A percentile compares a stretch with the other conserved stretches of the same genome.
These are phyloP conservation scores for Nycteola revayana DNA, from an alignment of 2,888 invertebrate genomes.

Conservation along the genomic window DNA sequence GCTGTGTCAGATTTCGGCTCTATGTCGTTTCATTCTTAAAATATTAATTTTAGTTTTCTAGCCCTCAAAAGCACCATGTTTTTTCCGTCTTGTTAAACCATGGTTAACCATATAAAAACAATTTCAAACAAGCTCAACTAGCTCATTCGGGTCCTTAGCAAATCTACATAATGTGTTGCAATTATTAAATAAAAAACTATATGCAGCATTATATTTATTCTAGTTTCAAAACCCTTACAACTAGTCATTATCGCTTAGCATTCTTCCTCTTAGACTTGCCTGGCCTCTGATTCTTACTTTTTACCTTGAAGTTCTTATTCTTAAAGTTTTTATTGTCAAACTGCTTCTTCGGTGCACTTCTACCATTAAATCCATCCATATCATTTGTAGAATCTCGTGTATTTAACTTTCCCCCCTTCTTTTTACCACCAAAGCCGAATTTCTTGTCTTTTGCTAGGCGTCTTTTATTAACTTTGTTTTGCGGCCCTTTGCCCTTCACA, in stretches of 20 bases:
- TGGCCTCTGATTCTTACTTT: constrained; percentile 71
- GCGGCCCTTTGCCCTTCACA: constrained; percentile 43
- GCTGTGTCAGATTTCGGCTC: too few species aligned
- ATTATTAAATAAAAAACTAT: too few species aligned
- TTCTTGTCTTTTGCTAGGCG: constrained; percentile 89
- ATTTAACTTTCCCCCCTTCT: constrained; percentile 93
- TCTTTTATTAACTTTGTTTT: constrained; percentile 65
- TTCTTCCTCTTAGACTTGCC: constrained; percentile 80
- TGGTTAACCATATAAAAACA: too few species aligned
- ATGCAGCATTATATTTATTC: too few species aligned
- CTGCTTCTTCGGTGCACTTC: constrained; percentile 54
- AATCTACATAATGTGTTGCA: too few species aligned
- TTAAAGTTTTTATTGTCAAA: constrained; percentile 52
- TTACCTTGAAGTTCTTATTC: constrained; percentile 63
- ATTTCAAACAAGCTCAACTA: too few species aligned
- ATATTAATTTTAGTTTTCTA: too few species aligned
- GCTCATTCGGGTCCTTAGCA: too few species aligned
- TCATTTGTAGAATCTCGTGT: constrained; percentile 90
- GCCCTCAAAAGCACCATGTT: too few species aligned
- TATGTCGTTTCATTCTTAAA: too few species aligned
- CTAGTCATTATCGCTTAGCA: constrained; percentile 51
- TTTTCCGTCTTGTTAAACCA: too few species aligned
- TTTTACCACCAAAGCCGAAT: constrained; percentile 98
- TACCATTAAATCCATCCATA: constrained; percentile 81
- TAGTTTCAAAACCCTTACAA: not conserved